These are phyloP conservation scores for Pharmacophagus antenor DNA, from an alignment of 2,888 invertebrate species.

Conservation along the genomic window DNA sequence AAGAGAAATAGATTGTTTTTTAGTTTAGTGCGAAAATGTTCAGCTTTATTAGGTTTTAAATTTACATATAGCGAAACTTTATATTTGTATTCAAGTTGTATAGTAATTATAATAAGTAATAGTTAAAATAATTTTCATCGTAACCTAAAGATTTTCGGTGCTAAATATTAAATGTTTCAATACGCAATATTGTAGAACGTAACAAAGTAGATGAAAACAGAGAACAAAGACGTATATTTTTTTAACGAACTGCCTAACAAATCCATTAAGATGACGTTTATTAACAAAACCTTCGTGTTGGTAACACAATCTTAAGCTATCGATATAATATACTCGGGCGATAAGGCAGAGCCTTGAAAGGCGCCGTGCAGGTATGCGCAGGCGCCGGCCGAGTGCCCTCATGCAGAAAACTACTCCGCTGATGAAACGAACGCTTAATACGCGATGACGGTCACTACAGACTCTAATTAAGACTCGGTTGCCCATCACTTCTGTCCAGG, in stretches of 20 bases:
- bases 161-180: too few relatives aligned
- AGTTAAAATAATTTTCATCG: too few relatives aligned
- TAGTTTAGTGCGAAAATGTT: not conserved
- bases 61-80: too few relatives aligned
- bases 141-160: too few relatives aligned
- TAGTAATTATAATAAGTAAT: too few relatives aligned
- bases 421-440: constrained; percentile 77
- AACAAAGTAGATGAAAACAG: not conserved
- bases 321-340: constrained; percentile 42
- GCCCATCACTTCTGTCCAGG: constrained; percentile 35
- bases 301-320: constrained; percentile 58
- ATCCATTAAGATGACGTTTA: constrained; percentile 35
- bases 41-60: too few relatives aligned
- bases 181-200: too few relatives aligned
- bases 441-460: constrained; percentile 73
- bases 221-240: not conserved
- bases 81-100: too few relatives aligned
- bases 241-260: constrained; percentile 18
- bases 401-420: constrained; percentile 72
- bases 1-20: not conserved
- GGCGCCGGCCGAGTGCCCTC: constrained; percentile 66
- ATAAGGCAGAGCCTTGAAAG: constrained; percentile 61
- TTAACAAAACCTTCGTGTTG: constrained; percentile 40
- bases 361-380: constrained; percentile 55
- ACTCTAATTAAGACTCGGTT: constrained; percentile 73